Conservation (phyloP, 92 coral and sea anemone species). For the Paragorgia papillata region DNA sequence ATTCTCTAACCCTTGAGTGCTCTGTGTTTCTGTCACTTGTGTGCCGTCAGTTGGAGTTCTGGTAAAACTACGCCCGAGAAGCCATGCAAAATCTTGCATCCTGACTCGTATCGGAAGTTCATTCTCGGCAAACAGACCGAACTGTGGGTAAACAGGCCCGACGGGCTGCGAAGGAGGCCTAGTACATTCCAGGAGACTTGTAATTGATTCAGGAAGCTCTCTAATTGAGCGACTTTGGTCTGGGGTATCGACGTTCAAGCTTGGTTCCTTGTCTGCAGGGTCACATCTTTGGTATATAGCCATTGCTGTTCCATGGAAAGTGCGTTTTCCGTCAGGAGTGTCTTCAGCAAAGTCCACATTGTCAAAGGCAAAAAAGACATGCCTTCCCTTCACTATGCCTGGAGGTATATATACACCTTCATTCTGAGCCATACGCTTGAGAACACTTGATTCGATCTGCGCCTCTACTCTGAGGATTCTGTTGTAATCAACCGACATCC, state of each 20-base stretch:
- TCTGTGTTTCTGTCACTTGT: not conserved
- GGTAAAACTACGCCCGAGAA: conserved; percentile 48
- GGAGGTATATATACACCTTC: conserved; percentile 65
- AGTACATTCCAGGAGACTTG: conserved; percentile 57
- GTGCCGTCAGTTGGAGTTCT: conserved; percentile 9
- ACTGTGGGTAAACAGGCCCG: conserved; percentile 42
- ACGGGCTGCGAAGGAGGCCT: conserved; percentile 47
- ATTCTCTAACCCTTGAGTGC: conserved; percentile 43
- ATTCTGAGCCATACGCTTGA: conserved; percentile 52
- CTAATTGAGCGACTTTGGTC: conserved; percentile 52
- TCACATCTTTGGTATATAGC: conserved; percentile 54
- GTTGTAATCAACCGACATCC: conserved; percentile 74
- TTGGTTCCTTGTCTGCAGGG: conserved; percentile 42
- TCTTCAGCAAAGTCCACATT: conserved; percentile 65
- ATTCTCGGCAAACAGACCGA: conserved; percentile 41
- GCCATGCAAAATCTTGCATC: conserved; percentile 57
- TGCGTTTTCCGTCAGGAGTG: conserved; percentile 62
- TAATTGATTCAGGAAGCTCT: conserved; percentile 54
- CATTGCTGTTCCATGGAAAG: conserved; percentile 75
- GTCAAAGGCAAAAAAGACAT: conserved; percentile 67
- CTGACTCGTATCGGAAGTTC: conserved; percentile 41
- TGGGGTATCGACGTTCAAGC: conserved; percentile 42
- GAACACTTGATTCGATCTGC: conserved; percentile 59
- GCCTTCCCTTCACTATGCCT: conserved; percentile 58
- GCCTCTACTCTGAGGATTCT: conserved; percentile 67